Percentiles rank a stretch among this genome's conserved stretches.
Evolutionary conservation across 2,797 vertebrate genomes (phyloP).

Genomic region (Rallus crepitans): DNA sequence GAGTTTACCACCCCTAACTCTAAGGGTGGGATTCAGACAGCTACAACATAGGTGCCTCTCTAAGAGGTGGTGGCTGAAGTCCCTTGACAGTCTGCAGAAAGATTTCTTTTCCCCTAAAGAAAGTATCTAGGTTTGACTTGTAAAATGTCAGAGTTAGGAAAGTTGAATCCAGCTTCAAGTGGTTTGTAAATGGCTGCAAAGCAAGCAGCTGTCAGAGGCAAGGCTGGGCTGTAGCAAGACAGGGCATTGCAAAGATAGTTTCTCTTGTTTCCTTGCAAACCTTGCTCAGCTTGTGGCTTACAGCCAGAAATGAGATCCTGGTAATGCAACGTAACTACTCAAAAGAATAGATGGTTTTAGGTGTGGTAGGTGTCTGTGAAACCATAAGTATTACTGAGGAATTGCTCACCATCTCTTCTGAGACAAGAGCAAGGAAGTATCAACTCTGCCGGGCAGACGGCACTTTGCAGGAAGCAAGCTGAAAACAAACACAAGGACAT

Average conservation of each 20-base stretch:
- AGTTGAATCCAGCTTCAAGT: not conserved
- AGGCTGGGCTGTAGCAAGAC: not conserved
- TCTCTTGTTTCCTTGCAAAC: not conserved
- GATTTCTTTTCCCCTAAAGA: not conserved
- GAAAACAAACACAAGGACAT: not conserved
- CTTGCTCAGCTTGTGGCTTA: not conserved
- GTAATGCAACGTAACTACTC: fast-evolving
- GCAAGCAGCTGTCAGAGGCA: not conserved
- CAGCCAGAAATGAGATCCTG: not conserved
- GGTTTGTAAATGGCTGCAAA: not conserved
- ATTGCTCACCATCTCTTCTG: not conserved
- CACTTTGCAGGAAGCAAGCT: not conserved
- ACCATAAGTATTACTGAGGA: not conserved
- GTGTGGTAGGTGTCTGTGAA: not conserved
- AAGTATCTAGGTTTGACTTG: not conserved
- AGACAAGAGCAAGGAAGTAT: not conserved
- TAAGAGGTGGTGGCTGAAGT: not conserved
- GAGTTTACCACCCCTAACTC: not conserved
- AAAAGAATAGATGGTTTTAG: not conserved
- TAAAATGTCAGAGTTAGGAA: not conserved
- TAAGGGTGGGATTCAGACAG: not conserved
- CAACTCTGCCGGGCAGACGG: not conserved
- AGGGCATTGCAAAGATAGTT: not conserved
- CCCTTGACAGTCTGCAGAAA: not conserved
- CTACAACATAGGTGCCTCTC: not conserved